These are phyloP conservation scores for Anaspis maculata DNA, from an alignment of 2,888 invertebrate species.

Conservation along the genomic window DNA sequence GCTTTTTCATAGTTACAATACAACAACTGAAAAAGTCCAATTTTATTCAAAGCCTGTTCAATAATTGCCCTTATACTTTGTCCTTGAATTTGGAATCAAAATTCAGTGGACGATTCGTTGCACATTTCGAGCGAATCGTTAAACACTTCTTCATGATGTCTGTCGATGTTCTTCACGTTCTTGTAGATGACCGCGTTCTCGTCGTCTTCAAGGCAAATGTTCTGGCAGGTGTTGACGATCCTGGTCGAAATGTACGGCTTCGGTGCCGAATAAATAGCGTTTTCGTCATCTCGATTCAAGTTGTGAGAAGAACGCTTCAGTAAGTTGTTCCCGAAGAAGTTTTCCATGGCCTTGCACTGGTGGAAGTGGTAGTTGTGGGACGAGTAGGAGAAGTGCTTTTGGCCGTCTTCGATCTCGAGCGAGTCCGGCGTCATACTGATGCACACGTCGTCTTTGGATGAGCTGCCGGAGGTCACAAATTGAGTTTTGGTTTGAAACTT, in stretches of 20 bases:
- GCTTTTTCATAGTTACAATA: too few relatives aligned
- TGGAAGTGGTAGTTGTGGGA: conserved; percentile 6
- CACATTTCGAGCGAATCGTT: conserved; percentile 11
- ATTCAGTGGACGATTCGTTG: conserved; percentile 12
- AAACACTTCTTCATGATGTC: conserved; percentile 9
- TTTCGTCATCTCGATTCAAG: conserved; percentile 6
- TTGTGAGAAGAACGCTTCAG: conserved; percentile 6
- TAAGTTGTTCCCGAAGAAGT: too few relatives aligned
- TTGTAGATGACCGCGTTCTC: conserved; percentile 9
- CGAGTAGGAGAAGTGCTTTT: conserved; percentile 4
- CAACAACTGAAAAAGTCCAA: too few relatives aligned
- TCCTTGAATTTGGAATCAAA: conserved; percentile 5
- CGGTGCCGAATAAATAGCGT: conserved; percentile 8
- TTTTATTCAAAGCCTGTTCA: too few relatives aligned
- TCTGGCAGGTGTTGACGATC: conserved; percentile 10
- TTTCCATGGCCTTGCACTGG: background rate
- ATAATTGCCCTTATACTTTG: too few relatives aligned
- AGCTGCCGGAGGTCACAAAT: too few relatives aligned
- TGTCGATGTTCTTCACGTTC: conserved; percentile 7
- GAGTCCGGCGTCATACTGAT: conserved; percentile 39
- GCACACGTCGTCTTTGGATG: conserved; percentile 4
- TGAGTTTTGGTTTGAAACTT: too few relatives aligned
- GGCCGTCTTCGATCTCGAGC: conserved; percentile 26
- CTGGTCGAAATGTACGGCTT: conserved; percentile 9
- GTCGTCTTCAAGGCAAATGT: conserved; percentile 4